A percentile compares a stretch with the other conserved stretches of the same genome.
Conservation (phyloP, 2,888 invertebrate species). For the Buathra laborator region DNA sequence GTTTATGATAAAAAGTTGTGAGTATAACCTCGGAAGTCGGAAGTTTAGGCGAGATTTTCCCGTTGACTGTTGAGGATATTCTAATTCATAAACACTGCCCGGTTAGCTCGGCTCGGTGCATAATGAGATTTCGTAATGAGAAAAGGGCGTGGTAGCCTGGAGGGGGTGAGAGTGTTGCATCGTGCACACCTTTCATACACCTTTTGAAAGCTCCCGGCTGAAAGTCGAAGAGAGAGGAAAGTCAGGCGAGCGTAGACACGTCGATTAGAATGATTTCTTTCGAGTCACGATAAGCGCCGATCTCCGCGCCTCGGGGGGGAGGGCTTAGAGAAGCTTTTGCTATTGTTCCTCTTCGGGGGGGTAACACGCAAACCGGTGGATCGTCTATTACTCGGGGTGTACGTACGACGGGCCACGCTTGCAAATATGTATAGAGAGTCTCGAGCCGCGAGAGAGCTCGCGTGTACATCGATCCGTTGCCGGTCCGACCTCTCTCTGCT, state of each 20-base stretch:
- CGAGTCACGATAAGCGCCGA: constrained; percentile 64
- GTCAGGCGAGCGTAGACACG: constrained; percentile 61
- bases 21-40: constrained; percentile 14
- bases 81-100: constrained; percentile 53
- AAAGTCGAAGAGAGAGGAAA: constrained; percentile 22
- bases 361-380: constrained; percentile 62
- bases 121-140: constrained; percentile 37
- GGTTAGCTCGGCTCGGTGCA: neutral
- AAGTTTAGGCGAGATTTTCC: constrained; percentile 27
- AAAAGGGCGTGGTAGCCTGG: constrained; percentile 43
- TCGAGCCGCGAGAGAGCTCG: constrained; percentile 69
- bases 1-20: constrained; percentile 83
- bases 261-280: constrained; percentile 69
- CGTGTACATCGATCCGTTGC: constrained; percentile 78
- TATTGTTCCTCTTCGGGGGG: constrained; percentile 42
- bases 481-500: constrained; percentile 68
- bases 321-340: constrained; percentile 33
- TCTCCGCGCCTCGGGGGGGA: constrained; percentile 31
- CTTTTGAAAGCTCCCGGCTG: constrained; percentile 9
- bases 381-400: constrained; percentile 57
- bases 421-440: constrained; percentile 65
- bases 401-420: constrained; percentile 53
- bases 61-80: constrained; percentile 33
- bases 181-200: neutral
- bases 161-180: neutral